Percentiles rank a stretch among this genome's conserved stretches.
These are phyloP conservation scores for Pelosia muscerda DNA, from an alignment of 2,888 invertebrate species.

Conservation along the genomic window DNA sequence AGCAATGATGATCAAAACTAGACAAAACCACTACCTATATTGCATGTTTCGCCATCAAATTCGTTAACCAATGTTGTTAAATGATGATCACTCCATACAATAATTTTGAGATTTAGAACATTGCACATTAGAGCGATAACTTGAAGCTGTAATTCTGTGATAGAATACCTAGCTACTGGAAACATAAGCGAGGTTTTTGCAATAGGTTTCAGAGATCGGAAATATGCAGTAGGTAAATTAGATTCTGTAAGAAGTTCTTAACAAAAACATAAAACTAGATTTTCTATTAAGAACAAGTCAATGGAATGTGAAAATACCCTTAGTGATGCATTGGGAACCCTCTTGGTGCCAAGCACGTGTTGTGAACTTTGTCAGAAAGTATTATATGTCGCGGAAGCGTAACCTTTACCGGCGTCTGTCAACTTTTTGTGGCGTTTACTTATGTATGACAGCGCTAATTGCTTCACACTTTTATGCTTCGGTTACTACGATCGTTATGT, in stretches of 20 bases:
- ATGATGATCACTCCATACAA: no score
- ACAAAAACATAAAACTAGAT: neutral
- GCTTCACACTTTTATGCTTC: slow-evolving; percentile 56
- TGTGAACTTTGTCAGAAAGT: slow-evolving; percentile 52
- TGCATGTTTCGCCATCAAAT: no score
- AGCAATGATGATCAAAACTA: no score
- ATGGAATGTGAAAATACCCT: neutral
- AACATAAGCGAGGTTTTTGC: no score
- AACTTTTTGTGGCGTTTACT: slow-evolving; percentile 59
- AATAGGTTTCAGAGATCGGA: no score
- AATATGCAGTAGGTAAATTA: no score
- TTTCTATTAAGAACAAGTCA: neutral
- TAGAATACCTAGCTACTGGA: neutral
- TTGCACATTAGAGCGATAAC: neutral
- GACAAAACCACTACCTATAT: no score
- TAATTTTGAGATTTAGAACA: no score
- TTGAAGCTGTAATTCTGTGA: neutral
- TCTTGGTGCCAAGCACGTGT: slow-evolving; percentile 64
- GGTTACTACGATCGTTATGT: slow-evolving; percentile 16
- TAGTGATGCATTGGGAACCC: slow-evolving; percentile 9
- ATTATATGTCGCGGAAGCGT: slow-evolving; percentile 74
- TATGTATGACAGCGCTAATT: slow-evolving; percentile 70
- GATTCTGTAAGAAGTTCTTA: no score
- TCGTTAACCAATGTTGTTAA: neutral
- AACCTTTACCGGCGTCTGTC: slow-evolving; percentile 68